Conservation (phyloP, 2,888 invertebrate genomes). For the Nemotelus nigrinus region DNA sequence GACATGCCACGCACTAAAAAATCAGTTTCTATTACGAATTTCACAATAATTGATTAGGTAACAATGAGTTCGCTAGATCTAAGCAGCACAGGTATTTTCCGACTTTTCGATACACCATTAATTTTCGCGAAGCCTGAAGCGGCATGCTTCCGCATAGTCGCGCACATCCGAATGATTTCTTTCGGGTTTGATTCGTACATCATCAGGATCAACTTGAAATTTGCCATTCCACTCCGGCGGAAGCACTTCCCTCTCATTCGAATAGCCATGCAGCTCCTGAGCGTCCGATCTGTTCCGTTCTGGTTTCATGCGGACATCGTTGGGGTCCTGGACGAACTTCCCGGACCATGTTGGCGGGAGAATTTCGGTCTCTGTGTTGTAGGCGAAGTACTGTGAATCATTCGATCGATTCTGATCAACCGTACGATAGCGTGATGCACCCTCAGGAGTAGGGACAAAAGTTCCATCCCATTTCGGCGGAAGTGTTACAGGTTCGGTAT, state of each 20-base stretch:
- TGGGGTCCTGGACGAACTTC: constrained; percentile 57
- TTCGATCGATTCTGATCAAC: constrained; percentile 61
- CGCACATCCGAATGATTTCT: constrained; percentile 62
- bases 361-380: constrained; percentile 58
- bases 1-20: neutral
- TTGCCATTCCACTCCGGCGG: constrained; percentile 62
- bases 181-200: constrained; percentile 62
- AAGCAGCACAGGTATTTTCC: neutral
- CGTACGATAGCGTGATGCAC: constrained; percentile 1
- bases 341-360: constrained; percentile 63
- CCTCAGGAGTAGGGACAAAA: constrained; percentile 52
- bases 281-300: constrained; percentile 62
- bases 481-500: constrained; percentile 59
- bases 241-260: constrained; percentile 58
- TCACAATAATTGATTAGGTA: neutral
- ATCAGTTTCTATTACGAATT: constrained; percentile 18
- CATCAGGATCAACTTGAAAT: constrained; percentile 61
- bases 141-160: constrained; percentile 55
- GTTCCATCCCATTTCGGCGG: constrained; percentile 64
- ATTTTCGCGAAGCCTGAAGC: constrained; percentile 24
- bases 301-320: constrained; percentile 52
- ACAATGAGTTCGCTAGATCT: neutral
- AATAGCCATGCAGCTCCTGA: constrained; percentile 59
- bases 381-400: constrained; percentile 62
- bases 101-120: neutral